Percentiles rank a stretch among this genome's conserved stretches.
These are phyloP conservation scores for Acanthiza pusilla DNA, from an alignment of 2,797 vertebrate genomes.

Conservation along the genomic window DNA sequence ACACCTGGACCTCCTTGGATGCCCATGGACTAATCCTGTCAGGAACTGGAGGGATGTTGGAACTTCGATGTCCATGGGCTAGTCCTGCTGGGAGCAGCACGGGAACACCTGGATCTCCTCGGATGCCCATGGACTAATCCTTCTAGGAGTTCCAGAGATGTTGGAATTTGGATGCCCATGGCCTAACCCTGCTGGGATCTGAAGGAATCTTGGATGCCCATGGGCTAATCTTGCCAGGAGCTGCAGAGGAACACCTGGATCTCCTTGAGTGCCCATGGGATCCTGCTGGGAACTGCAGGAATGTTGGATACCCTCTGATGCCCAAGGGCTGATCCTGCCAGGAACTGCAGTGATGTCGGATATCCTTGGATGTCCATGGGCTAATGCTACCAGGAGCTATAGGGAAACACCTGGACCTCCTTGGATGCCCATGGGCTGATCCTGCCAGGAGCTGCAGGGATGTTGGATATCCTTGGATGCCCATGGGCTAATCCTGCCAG, in stretches of 20 bases:
- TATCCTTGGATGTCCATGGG: background rate
- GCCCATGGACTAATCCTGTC: accelerated
- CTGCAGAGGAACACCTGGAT: background rate
- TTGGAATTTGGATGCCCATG: background rate
- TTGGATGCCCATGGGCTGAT: background rate
- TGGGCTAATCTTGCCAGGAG: background rate
- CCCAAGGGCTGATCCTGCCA: accelerated
- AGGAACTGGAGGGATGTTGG: accelerated
- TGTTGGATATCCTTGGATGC: background rate
- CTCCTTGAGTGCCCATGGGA: too few species aligned
- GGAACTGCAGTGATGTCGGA: background rate
- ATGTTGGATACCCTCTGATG: background rate
- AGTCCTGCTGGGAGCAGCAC: accelerated
- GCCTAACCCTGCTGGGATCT: background rate
- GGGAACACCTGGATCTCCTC: background rate
- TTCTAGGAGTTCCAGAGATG: accelerated
- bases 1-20: background rate
- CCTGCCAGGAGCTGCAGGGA: too few species aligned
- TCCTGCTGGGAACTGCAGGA: background rate
- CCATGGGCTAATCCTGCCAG: background rate
- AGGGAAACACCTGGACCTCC: background rate
- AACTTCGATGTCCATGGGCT: background rate
- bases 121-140: background rate
- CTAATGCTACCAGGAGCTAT: accelerated
- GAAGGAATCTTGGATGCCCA: background rate